Percentiles rank a stretch among this genome's conserved stretches.
Evolutionary conservation across 1,140 invertebrate genomes (phyloP).

Genomic region (Drosophila ercepeae): DNA sequence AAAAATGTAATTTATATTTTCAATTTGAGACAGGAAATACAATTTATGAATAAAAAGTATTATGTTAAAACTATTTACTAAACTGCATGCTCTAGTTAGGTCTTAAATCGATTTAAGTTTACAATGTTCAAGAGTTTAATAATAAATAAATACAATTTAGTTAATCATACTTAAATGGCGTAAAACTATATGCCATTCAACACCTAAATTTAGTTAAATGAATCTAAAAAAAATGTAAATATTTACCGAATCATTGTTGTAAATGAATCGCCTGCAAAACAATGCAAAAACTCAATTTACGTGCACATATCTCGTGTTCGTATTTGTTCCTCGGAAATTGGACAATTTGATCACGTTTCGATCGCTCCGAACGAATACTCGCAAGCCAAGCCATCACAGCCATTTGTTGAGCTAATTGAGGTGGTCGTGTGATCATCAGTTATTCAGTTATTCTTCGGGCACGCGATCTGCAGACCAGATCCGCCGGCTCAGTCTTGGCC

Average conservation of each 20-base stretch:
- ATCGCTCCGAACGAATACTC: slow-evolving; percentile 17
- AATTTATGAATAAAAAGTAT: neutral
- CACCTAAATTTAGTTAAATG: neutral
- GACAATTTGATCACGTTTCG: slow-evolving; percentile 63
- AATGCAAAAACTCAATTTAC: slow-evolving; percentile 39
- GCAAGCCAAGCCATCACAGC: slow-evolving; percentile 5
- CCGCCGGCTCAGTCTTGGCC: slow-evolving; percentile 44
- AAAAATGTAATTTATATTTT: too few relatives aligned
- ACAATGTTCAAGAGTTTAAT: neutral
- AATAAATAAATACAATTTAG: too few relatives aligned
- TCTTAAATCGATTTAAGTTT: neutral
- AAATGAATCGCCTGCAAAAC: slow-evolving; percentile 18
- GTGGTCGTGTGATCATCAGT: slow-evolving; percentile 56
- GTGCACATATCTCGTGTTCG: slow-evolving; percentile 18
- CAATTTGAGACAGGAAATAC: neutral
- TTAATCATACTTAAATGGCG: too few relatives aligned
- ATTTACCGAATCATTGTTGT: slow-evolving; percentile 6
- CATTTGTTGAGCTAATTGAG: slow-evolving; percentile 59
- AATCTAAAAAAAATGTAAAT: neutral
- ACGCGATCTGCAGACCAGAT: slow-evolving; percentile 49
- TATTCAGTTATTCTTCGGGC: slow-evolving; percentile 24
- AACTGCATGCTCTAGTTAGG: neutral
- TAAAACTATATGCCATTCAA: neutral
- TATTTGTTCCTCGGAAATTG: slow-evolving; percentile 26
- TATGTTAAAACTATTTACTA: too few relatives aligned